Evolutionary conservation across 2,797 vertebrate genomes (phyloP), one percentile per base, ranked within the genome.

Genomic region (Sebastes jordani): DNA sequence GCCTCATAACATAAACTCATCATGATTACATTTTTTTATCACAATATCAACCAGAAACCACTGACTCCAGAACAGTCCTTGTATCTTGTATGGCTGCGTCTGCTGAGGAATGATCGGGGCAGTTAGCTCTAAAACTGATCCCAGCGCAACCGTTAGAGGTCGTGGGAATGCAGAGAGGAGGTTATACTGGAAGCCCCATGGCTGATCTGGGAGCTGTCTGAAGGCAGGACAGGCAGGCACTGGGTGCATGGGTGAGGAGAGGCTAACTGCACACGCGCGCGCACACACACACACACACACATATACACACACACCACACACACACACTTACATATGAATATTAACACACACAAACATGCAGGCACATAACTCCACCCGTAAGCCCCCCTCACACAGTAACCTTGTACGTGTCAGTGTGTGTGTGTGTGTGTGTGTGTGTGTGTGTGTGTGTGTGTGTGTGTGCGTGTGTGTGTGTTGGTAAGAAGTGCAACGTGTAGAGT

Each of bases 141-240:
- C 90, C 88, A 77, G 83, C 11, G 71, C 80, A 38, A 82, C 90
- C 80, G 14, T 70, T 59, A 81, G 30, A 82, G 88, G 88, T 88
- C 7, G 56, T 73, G 83, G 87, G 86, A 88, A 89, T 74, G 70
- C 86, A 88, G 88, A 85, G 82, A 86, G 82, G 89, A 91, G 88
- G 92, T 94, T 76, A 84, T 73, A 87, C 82, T 82, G 82, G 87
- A 91, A 89, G 90, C 91, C 92, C 92, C 89, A 83, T 89, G 89
- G 91, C 90, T 91, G 90, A 91, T 86, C 86, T 92, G 89, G 84
- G 88, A 91, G 90, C 91, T 89, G 89, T 93, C 88, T 93, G 90
- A 94, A 95, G 93, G 95, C 94, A 93, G 93, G 93, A 95, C 89
- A 94, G 92, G 94, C 93, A 95, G 95, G 93, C 94, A 96, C 94